These are phyloP conservation scores for Rutilus rutilus DNA, from an alignment of 2,113 vertebrate genomes.

Conservation along the genomic window DNA sequence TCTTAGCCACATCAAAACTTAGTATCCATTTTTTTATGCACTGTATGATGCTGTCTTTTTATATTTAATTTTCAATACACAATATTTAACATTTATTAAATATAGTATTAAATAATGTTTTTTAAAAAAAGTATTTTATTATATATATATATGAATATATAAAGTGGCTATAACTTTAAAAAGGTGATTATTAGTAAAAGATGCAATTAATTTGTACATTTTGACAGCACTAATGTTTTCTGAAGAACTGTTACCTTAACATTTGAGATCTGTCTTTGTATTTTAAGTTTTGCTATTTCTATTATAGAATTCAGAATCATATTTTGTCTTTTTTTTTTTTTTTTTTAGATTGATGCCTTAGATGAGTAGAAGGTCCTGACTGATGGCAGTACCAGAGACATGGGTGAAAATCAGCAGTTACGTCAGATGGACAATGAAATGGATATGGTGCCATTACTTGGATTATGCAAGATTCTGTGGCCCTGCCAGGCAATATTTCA, in stretches of 20 bases:
- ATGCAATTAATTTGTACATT: background rate
- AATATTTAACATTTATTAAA: background rate
- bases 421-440: conserved; percentile 53
- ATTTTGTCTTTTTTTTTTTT: conserved; percentile 19
- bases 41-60: background rate
- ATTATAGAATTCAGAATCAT: background rate
- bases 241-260: background rate
- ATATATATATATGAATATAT: too few relatives aligned
- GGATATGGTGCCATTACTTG: conserved; percentile 35
- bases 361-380: conserved; percentile 71
- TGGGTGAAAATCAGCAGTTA: conserved; percentile 68
- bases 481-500: conserved; percentile 31
- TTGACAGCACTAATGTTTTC: background rate
- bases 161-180: background rate
- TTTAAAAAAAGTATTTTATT: background rate
- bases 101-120: background rate
- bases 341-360: conserved; percentile 75
- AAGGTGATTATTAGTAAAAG: background rate
- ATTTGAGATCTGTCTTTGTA: background rate
- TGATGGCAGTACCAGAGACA: conserved; percentile 70
- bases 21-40: background rate
- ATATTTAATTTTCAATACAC: background rate
- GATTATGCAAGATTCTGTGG: conserved; percentile 35
- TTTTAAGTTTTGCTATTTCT: background rate
- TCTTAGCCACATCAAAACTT: background rate